phyloP scores from a whole-genome alignment of 1,140 invertebrate genomes.

The Spodoptera frugiperda region DNA sequence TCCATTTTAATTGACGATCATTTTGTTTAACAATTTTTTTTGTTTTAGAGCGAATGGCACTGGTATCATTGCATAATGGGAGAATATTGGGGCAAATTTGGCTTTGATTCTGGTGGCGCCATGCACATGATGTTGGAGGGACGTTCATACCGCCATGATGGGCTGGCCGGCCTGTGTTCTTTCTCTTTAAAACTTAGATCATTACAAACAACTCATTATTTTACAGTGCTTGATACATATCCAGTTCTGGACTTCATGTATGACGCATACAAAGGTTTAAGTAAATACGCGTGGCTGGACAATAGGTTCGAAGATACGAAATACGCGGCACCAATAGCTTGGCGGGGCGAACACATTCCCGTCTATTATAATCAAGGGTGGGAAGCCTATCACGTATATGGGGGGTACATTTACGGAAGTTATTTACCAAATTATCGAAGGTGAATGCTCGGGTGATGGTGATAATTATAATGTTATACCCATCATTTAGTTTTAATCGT shows the following conservation, averaged over 20 bases:
- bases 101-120: constrained; percentile 62
- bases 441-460: background rate
- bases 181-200: constrained; percentile 63
- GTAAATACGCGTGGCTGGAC: constrained; percentile 54
- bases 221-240: constrained; percentile 59
- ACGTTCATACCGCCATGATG: constrained; percentile 47
- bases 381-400: background rate
- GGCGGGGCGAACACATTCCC: background rate
- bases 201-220: constrained; percentile 57
- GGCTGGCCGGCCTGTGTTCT: constrained; percentile 55
- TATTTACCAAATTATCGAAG: background rate
- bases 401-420: too few relatives aligned
- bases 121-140: constrained; percentile 50
- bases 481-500: too few relatives aligned
- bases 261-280: constrained; percentile 53
- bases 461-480: too few relatives aligned
- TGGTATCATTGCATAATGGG: constrained; percentile 63
- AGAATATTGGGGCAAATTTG: constrained; percentile 55
- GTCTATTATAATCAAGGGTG: background rate
- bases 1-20: too few relatives aligned
- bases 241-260: constrained; percentile 62
- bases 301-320: constrained; percentile 57
- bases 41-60: constrained; percentile 68
- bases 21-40: background rate
- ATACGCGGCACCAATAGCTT: constrained; percentile 47